A percentile compares a stretch with the other conserved stretches of the same genome.
These are phyloP conservation scores for Ichneumoninae sp. DNA, from an alignment of 2,888 invertebrate species.

Conservation along the genomic window DNA sequence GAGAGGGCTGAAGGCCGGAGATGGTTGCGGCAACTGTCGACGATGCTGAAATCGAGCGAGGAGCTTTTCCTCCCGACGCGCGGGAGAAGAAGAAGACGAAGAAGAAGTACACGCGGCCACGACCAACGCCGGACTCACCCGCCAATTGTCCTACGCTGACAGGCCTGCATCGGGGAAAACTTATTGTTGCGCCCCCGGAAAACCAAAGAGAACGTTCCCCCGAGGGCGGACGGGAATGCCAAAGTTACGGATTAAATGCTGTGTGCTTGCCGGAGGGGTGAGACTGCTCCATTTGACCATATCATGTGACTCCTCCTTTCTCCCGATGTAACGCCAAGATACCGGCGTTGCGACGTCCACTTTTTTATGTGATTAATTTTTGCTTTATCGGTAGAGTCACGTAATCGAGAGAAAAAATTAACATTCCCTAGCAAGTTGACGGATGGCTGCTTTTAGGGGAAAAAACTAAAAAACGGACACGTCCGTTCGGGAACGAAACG, in stretches of 20 bases:
- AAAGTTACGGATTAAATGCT: constrained; percentile 81
- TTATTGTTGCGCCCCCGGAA: constrained; percentile 78
- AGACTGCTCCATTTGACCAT: constrained; percentile 5
- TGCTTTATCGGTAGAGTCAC: not conserved
- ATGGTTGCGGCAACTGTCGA: constrained; percentile 58
- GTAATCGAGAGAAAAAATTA: not conserved
- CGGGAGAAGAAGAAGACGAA: constrained; percentile 7
- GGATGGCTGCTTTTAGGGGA: no score
- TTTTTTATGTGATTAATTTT: not conserved
- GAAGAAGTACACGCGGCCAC: constrained; percentile 30
- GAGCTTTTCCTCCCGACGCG: constrained; percentile 28
- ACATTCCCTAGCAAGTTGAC: not conserved
- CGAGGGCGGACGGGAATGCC: constrained; percentile 74
- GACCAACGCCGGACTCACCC: constrained; percentile 21
- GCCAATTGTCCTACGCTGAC: constrained; percentile 82
- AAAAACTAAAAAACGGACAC: no score
- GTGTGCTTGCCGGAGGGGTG: constrained; percentile 41
- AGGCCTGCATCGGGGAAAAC: constrained; percentile 80
- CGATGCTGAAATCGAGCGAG: constrained; percentile 56
- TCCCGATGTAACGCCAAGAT: constrained; percentile 17
- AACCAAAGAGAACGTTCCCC: constrained; percentile 76
- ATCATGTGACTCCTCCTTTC: constrained; percentile 12
- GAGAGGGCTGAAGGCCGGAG: constrained; percentile 54
- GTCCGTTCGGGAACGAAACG: no score
- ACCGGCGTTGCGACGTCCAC: not conserved